Conservation (phyloP, 2,113 vertebrate genomes). For the Thinocorus orbignyianus region DNA sequence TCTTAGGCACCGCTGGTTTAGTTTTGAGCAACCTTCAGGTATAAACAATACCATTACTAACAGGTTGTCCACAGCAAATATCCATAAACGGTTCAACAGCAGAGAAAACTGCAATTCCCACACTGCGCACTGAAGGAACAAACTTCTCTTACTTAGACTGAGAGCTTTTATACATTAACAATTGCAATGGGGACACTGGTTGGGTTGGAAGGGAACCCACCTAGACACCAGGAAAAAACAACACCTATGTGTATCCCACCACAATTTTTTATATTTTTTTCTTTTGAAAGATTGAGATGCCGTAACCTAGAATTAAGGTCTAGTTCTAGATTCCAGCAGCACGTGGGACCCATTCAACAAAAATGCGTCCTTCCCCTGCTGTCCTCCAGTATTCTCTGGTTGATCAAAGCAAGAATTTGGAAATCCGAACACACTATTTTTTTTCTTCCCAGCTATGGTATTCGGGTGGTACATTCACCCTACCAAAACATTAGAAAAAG, state of each 20-base stretch:
- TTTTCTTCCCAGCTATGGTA: not conserved
- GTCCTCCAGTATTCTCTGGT: not conserved
- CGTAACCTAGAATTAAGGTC: not conserved
- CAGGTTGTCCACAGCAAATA: not conserved
- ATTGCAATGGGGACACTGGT: fast-evolving
- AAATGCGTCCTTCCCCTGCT: not conserved
- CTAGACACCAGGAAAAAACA: not conserved
- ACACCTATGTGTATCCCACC: not conserved
- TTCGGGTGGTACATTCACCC: not conserved
- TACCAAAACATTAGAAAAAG: not conserved
- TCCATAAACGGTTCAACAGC: not conserved
- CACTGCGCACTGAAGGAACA: not conserved
- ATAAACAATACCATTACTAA: not conserved
- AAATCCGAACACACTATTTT: not conserved
- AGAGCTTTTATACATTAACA: not conserved
- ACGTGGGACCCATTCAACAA: not conserved
- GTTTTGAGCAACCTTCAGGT: not conserved
- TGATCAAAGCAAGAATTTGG: not conserved
- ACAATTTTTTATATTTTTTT: not conserved
- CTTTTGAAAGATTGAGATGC: not conserved
- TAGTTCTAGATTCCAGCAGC: not conserved
- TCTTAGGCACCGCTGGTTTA: not conserved
- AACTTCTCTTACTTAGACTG: fast-evolving
- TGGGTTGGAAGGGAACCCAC: not conserved
- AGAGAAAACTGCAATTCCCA: not conserved